Evolutionary conservation across 2,797 vertebrate genomes (phyloP).

Genomic region (Amazona finschi): DNA sequence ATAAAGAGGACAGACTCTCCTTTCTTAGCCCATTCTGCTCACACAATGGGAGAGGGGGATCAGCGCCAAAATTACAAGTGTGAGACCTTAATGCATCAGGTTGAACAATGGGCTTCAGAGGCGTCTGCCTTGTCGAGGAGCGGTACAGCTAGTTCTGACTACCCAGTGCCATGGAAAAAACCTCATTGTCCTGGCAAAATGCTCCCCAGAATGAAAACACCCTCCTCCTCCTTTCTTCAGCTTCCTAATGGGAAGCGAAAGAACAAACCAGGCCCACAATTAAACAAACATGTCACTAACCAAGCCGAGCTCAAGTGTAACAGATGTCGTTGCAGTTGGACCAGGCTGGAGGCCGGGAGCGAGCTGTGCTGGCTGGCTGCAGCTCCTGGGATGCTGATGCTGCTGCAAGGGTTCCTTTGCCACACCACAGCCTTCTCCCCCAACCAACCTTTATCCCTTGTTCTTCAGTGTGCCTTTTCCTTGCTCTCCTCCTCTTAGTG

Average conservation of each 20-base stretch:
- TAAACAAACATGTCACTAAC: slow-evolving; percentile 75
- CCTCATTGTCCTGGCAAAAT: slow-evolving; percentile 70
- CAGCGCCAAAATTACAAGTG: slow-evolving; percentile 74
- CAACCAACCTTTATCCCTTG: neutral
- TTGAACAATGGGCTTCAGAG: slow-evolving; percentile 74
- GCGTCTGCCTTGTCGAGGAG: slow-evolving; percentile 67
- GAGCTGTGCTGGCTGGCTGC: neutral
- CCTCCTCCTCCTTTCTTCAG: slow-evolving; percentile 72
- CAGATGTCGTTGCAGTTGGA: slow-evolving; percentile 73
- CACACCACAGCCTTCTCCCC: neutral
- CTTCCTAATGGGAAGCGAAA: slow-evolving; percentile 77
- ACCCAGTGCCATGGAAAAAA: slow-evolving; percentile 61
- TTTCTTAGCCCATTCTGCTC: slow-evolving; percentile 73
- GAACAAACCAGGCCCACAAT: slow-evolving; percentile 72
- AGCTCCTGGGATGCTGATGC: neutral
- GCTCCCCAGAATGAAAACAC: slow-evolving; percentile 67
- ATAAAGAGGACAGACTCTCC: slow-evolving; percentile 70
- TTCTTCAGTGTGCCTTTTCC: neutral
- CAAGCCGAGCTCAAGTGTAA: slow-evolving; percentile 64
- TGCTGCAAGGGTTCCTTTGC: neutral
- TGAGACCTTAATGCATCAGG: slow-evolving; percentile 74
- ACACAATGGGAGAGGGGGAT: slow-evolving; percentile 71
- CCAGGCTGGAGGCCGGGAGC: slow-evolving; percentile 1
- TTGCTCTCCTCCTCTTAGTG: neutral
- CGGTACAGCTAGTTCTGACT: slow-evolving; percentile 71